Conservation (phyloP, 2,888 invertebrate species). For the Meteorus colon region DNA sequence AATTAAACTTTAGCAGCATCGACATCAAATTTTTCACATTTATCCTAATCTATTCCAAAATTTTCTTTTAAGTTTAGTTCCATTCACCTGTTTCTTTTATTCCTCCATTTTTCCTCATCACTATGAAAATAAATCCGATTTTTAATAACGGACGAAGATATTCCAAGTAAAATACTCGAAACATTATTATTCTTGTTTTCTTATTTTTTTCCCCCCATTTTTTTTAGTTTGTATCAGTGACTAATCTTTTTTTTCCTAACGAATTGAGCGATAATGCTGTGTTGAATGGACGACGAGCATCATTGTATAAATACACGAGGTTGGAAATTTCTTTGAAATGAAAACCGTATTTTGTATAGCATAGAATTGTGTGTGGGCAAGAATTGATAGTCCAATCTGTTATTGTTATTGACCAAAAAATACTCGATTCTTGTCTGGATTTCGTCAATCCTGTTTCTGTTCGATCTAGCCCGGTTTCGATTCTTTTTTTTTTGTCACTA, state of each 20-base stretch:
- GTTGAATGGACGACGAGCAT: too few species aligned
- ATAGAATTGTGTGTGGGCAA: background rate
- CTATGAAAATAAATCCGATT: conserved; percentile 52
- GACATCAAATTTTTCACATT: conserved; percentile 51
- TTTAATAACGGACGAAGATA: conserved; percentile 63
- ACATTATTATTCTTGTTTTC: conserved; percentile 49
- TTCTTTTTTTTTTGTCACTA: background rate
- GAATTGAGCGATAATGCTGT: background rate
- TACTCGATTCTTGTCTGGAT: background rate
- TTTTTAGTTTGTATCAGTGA: conserved; percentile 49
- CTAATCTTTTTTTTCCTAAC: background rate
- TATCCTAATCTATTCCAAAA: conserved; percentile 65
- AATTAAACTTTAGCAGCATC: conserved; percentile 51
- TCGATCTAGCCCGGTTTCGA: background rate
- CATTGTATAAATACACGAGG: background rate
- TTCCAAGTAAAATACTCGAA: conserved; percentile 63
- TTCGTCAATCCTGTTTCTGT: background rate
- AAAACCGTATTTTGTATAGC: background rate
- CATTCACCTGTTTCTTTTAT: conserved; percentile 58
- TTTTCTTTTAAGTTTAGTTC: conserved; percentile 65
- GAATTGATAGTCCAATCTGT: background rate
- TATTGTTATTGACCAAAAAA: background rate
- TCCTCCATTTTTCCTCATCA: conserved; percentile 49
- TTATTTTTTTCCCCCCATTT: conserved; percentile 33
- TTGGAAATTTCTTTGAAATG: background rate